Evolutionary conservation across 2,797 vertebrate species (phyloP).

Genomic region (Cottoperca gobio): DNA sequence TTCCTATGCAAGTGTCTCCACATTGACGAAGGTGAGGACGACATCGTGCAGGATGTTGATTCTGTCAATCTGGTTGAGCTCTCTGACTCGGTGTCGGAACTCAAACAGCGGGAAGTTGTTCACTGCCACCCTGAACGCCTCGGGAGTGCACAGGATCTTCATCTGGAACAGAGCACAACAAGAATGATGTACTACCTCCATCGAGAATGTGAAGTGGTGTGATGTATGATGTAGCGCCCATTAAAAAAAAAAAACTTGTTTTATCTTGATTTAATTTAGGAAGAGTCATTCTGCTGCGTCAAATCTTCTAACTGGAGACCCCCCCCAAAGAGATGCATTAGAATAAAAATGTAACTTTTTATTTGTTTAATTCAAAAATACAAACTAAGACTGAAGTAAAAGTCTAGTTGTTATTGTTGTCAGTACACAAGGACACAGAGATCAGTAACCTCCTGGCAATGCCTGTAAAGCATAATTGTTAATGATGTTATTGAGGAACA

Average conservation of each 20-base stretch:
- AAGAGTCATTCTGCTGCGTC: background rate
- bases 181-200: background rate
- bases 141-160: conserved; percentile 85
- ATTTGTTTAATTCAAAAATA: background rate
- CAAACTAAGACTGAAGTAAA: background rate
- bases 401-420: background rate
- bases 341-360: background rate
- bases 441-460: conserved; percentile 20
- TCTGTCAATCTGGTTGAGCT: conserved; percentile 86
- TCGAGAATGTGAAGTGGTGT: background rate
- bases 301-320: background rate
- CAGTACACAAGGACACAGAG: conserved; percentile 6
- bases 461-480: conserved; percentile 43
- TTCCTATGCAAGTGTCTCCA: conserved; percentile 82
- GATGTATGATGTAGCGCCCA: background rate
- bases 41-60: conserved; percentile 90
- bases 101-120: conserved; percentile 90
- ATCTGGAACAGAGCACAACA: conserved; percentile 75
- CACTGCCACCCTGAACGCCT: conserved; percentile 90
- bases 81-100: conserved; percentile 88
- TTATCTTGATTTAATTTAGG: background rate
- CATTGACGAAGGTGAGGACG: conserved; percentile 82
- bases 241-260: background rate
- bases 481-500: conserved; percentile 58
- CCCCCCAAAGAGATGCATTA: background rate